These are phyloP conservation scores for Nyctibius grandis DNA, from an alignment of 2,797 vertebrate genomes.

Conservation along the genomic window DNA sequence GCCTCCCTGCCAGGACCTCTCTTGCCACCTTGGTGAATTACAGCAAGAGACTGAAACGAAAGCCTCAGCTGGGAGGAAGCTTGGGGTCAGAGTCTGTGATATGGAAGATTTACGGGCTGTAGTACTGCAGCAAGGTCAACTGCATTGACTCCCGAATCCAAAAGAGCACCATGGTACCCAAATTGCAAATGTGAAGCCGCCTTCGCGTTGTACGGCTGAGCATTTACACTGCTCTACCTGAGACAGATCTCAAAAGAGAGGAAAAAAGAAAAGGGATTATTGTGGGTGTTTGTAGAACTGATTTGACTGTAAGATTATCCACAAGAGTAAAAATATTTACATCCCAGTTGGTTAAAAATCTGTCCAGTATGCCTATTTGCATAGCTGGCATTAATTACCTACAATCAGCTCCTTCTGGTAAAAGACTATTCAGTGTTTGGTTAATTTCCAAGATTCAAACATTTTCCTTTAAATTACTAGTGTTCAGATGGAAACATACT, in stretches of 20 bases:
- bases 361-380: background rate
- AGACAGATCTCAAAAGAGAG: background rate
- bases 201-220: background rate
- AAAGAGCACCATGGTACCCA: background rate
- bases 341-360: slow-evolving; percentile 10
- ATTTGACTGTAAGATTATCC: background rate
- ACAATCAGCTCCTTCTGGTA: slow-evolving; percentile 2
- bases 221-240: background rate
- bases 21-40: background rate
- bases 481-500: background rate
- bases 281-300: background rate
- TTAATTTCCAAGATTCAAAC: background rate
- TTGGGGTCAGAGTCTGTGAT: background rate
- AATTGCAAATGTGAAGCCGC: background rate
- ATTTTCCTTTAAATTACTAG: background rate
- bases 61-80: background rate
- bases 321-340: slow-evolving; percentile 5
- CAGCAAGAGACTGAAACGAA: background rate
- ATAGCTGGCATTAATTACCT: background rate
- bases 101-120: background rate
- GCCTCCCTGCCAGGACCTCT: background rate
- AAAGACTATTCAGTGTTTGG: background rate
- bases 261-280: background rate
- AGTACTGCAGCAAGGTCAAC: too few relatives aligned
- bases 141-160: too few relatives aligned